phyloP scores from a whole-genome alignment of 2,888 invertebrate species.

The Acrobasis suavella region DNA sequence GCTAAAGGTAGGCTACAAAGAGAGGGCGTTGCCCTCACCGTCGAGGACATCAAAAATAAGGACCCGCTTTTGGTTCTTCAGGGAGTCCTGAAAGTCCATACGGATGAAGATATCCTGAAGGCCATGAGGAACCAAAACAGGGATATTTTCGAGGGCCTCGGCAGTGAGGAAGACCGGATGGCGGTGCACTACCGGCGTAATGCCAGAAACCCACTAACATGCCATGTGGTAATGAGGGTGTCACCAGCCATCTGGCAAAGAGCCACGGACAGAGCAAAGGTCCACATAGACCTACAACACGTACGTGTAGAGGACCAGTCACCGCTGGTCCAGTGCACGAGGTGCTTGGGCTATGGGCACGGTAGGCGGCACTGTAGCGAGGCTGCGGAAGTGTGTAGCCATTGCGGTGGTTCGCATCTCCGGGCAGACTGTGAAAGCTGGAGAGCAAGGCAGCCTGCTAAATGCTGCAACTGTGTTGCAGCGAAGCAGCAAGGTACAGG shows the following conservation, averaged over 20 bases:
- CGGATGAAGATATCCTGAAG: conserved; percentile 27
- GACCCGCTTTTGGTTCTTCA: conserved; percentile 1
- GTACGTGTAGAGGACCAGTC: conserved; percentile 2
- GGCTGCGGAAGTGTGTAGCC: not conserved
- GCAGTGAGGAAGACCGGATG: conserved; percentile 1
- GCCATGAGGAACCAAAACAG: conserved; percentile 24
- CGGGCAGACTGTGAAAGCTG: not conserved
- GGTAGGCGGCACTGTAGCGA: not conserved
- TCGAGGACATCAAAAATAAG: conserved; percentile 20
- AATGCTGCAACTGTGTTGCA: not conserved
- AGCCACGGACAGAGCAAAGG: not conserved
- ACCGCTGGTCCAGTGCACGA: conserved; percentile 3
- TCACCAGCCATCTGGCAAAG: conserved; percentile 23
- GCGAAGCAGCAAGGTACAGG: not conserved
- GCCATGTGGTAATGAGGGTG: conserved; percentile 26
- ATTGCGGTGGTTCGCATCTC: not conserved
- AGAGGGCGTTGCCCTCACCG: conserved; percentile 21
- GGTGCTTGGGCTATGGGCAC: conserved; percentile 3
- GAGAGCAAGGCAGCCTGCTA: not conserved
- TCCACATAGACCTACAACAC: not conserved
- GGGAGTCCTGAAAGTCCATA: conserved; percentile 11
- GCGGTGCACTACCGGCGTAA: conserved; percentile 16
- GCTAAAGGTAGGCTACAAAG: not conserved
- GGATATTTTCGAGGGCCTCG: not conserved
- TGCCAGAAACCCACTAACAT: conserved; percentile 25